These are phyloP conservation scores for Rhopalosiphum maidis DNA, from an alignment of 1,140 invertebrate genomes.

Conservation along the genomic window DNA sequence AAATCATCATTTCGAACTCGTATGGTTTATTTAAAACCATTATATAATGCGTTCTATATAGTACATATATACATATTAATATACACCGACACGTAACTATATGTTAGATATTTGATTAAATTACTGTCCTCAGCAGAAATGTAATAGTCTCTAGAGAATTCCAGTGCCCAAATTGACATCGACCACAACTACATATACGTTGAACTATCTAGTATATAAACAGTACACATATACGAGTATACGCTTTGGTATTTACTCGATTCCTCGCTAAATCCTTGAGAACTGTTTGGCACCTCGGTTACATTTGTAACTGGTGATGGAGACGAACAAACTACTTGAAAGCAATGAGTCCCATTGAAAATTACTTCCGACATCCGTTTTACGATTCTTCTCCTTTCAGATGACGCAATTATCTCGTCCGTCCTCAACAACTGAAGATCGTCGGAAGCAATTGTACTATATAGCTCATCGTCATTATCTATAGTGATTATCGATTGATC, in stretches of 20 bases:
- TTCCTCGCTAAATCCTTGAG: not conserved
- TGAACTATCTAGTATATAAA: not conserved
- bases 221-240: not conserved
- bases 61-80: not conserved
- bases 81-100: not conserved
- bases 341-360: constrained; percentile 25
- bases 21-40: not conserved
- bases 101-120: constrained; percentile 34
- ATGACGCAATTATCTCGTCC: not conserved
- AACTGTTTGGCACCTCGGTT: not conserved
- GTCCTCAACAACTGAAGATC: not conserved
- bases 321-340: not conserved
- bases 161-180: not conserved
- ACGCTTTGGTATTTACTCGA: constrained; percentile 35
- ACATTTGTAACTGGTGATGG: not conserved
- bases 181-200: not conserved
- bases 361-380: constrained; percentile 18
- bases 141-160: not conserved
- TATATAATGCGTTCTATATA: not conserved
- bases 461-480: not conserved
- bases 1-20: not conserved
- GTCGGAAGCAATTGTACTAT: not conserved
- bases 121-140: not conserved
- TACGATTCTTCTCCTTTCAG: not conserved
- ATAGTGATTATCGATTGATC: not conserved